These are phyloP conservation scores for Ochropleura plecta DNA, from an alignment of 2,888 invertebrate genomes.

Conservation along the genomic window DNA sequence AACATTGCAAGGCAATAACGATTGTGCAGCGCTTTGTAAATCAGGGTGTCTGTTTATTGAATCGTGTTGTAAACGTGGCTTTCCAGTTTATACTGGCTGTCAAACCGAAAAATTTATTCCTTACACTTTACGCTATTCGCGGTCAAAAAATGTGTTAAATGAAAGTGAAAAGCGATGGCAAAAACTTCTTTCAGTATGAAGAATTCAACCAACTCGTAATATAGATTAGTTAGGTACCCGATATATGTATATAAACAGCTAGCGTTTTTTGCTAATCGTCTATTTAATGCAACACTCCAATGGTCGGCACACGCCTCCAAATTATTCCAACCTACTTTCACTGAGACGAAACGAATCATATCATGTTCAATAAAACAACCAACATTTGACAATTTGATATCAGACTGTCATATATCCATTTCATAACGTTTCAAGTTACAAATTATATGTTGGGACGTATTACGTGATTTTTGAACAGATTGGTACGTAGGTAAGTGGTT, in stretches of 20 bases:
- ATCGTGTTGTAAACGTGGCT: conserved; percentile 32
- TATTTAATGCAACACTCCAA: conserved; percentile 51
- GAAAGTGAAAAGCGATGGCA: conserved; percentile 19
- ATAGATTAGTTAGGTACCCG: conserved; percentile 10
- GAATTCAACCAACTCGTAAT: conserved; percentile 7
- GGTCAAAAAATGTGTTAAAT: conserved; percentile 14
- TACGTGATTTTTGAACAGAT: conserved; percentile 52
- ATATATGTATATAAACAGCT: conserved; percentile 31
- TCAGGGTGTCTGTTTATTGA: conserved; percentile 38
- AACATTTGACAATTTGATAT: conserved; percentile 64
- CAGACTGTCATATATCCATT: conserved; percentile 47
- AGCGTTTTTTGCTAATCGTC: conserved; percentile 54
- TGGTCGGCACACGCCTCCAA: conserved; percentile 66
- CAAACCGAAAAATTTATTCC: conserved; percentile 12
- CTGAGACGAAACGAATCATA: conserved; percentile 53
- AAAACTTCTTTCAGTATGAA: conserved; percentile 26
- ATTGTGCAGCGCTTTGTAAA: conserved; percentile 39
- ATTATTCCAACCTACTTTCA: conserved; percentile 74
- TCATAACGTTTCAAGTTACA: conserved; percentile 59
- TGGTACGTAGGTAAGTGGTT: conserved; percentile 16
- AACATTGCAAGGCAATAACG: conserved; percentile 28
- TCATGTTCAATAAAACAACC: conserved; percentile 59
- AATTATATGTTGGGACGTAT: conserved; percentile 52
- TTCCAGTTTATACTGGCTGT: conserved; percentile 11
- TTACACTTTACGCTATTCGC: conserved; percentile 32